Percentiles rank a stretch among this genome's conserved stretches.
phyloP scores from a whole-genome alignment of 2,113 vertebrate genomes.

The Microcebus griseorufus region DNA sequence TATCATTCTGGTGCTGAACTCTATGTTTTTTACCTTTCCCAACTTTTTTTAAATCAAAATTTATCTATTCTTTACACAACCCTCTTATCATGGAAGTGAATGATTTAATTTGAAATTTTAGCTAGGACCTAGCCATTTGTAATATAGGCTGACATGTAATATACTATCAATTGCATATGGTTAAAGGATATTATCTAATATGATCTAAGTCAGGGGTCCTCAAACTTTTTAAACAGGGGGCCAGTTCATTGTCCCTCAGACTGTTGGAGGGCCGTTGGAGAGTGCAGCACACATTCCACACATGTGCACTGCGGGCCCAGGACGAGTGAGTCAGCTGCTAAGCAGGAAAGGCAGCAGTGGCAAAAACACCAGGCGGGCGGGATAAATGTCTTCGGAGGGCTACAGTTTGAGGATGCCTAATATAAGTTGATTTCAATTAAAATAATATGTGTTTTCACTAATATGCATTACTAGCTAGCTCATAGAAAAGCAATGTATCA shows the following conservation, averaged over 20 bases:
- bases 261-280: too few relatives aligned
- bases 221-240: too few relatives aligned
- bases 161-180: not conserved
- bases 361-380: too few relatives aligned
- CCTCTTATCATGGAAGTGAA: not conserved
- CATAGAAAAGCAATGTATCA: not conserved
- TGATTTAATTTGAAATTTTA: not conserved
- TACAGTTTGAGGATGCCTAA: too few relatives aligned
- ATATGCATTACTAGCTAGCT: not conserved
- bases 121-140: not conserved
- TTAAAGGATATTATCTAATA: not conserved
- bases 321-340: too few relatives aligned
- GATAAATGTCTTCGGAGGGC: too few relatives aligned
- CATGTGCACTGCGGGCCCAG: too few relatives aligned
- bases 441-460: not conserved
- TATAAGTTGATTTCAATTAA: not conserved
- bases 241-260: too few relatives aligned
- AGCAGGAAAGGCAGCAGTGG: too few relatives aligned
- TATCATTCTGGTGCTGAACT: not conserved
- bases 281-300: too few relatives aligned
- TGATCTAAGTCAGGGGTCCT: not conserved
- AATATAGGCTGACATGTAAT: not conserved
- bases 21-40: not conserved
- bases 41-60: not conserved
- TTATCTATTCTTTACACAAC: not conserved